Percentiles rank a stretch among this genome's conserved stretches.
These are phyloP conservation scores for Odocoileus hemionus DNA, from an alignment of 2,113 vertebrate species.

Conservation along the genomic window DNA sequence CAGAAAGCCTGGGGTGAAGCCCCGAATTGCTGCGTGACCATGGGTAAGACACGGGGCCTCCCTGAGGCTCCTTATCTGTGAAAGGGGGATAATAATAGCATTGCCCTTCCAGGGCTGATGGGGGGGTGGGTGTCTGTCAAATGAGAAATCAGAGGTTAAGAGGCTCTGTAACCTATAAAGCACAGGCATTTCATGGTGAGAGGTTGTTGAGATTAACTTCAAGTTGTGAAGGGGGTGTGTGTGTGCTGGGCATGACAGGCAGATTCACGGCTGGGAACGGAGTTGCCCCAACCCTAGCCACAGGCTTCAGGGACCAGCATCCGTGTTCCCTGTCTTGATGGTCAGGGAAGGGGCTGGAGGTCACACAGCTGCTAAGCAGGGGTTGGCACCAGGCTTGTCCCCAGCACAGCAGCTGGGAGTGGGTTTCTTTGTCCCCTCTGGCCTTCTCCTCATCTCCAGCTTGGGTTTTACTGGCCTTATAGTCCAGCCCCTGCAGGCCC, in stretches of 20 bases:
- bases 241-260: accelerated
- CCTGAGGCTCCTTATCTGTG: not conserved
- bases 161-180: not conserved
- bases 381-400: not conserved
- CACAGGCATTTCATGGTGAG: not conserved
- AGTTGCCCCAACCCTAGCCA: accelerated
- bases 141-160: not conserved
- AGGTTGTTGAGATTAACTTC: not conserved
- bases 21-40: accelerated
- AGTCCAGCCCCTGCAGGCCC: not conserved
- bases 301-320: not conserved
- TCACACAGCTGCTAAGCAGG: not conserved
- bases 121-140: not conserved
- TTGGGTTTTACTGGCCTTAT: not conserved
- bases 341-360: not conserved
- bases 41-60: not conserved
- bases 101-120: not conserved
- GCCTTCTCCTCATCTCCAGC: not conserved
- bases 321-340: not conserved
- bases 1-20: not conserved
- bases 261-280: not conserved
- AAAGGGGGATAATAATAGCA: too few relatives aligned
- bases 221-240: not conserved
- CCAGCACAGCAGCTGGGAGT: not conserved
- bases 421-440: not conserved